A percentile compares a stretch with the other conserved stretches of the same genome.
These are phyloP conservation scores for Heterocephalus glaber DNA, from an alignment of 2,113 vertebrate genomes.

Conservation along the genomic window DNA sequence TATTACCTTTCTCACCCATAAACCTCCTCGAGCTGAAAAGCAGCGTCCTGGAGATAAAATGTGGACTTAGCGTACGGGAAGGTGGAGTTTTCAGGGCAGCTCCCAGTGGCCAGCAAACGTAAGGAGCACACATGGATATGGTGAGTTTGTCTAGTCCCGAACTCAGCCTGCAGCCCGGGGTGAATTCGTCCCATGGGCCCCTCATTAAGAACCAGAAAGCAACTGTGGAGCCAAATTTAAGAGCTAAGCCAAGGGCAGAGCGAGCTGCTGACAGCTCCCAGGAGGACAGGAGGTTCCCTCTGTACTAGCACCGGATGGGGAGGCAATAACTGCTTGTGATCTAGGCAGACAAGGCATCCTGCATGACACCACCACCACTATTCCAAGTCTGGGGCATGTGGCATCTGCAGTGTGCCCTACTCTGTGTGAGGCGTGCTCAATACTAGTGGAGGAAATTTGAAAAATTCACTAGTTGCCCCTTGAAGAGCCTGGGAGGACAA, in stretches of 20 bases:
- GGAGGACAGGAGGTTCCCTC: not conserved
- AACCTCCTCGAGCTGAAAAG: not conserved
- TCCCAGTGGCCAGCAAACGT: not conserved
- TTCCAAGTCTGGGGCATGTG: not conserved
- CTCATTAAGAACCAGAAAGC: not conserved
- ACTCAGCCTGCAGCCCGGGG: not conserved
- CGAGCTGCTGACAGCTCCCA: not conserved
- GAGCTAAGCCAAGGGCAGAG: not conserved
- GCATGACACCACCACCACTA: not conserved
- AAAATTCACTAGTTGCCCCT: not conserved
- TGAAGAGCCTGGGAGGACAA: not conserved
- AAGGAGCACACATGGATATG: no score
- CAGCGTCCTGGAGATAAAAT: not conserved
- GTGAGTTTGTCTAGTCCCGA: not conserved
- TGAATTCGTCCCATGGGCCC: not conserved
- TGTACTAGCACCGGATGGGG: rapidly evolving
- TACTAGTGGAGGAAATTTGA: not conserved
- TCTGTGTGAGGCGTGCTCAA: not conserved
- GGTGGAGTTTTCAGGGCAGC: rapidly evolving
- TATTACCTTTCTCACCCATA: not conserved
- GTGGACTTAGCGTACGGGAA: rapidly evolving
- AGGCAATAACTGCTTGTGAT: not conserved
- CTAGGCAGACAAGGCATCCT: not conserved
- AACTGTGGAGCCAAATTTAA: not conserved
- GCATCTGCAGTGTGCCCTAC: not conserved